Evolutionary conservation across 2,888 invertebrate species (phyloP).

Genomic region (Masnerella sp.): DNA sequence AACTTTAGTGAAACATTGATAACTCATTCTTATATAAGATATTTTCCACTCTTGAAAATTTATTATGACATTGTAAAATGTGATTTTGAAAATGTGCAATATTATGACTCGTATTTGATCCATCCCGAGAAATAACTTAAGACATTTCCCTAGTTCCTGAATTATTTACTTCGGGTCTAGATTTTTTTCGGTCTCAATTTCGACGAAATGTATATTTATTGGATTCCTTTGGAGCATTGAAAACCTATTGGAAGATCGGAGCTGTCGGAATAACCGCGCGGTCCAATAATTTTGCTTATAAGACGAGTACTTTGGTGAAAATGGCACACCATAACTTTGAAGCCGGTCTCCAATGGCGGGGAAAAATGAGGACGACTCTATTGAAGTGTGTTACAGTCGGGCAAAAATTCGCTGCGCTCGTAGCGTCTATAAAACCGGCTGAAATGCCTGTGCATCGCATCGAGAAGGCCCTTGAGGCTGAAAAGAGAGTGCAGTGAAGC

Average conservation of each 20-base stretch:
- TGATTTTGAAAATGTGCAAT: no score
- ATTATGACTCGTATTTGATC: no score
- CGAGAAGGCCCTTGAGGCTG: constrained; percentile 55
- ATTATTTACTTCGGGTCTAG: not conserved
- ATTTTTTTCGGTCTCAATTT: constrained; percentile 26
- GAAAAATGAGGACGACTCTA: constrained; percentile 69
- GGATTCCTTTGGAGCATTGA: constrained; percentile 8
- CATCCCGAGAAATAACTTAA: no score
- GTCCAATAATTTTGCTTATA: constrained; percentile 45
- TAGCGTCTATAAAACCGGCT: constrained; percentile 52
- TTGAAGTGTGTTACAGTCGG: constrained; percentile 62
- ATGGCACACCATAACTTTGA: constrained; percentile 66
- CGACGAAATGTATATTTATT: constrained; percentile 25
- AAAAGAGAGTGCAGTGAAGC: constrained; percentile 54
- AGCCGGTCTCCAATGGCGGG: constrained; percentile 60
- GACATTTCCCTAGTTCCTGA: no score
- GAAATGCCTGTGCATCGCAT: constrained; percentile 50
- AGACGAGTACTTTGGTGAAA: constrained; percentile 58
- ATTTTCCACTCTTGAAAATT: no score
- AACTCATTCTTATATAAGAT: no score
- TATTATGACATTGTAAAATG: no score
- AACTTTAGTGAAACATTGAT: no score
- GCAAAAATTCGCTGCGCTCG: constrained; percentile 37
- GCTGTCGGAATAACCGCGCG: constrained; percentile 38
- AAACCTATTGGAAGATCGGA: constrained; percentile 32